phyloP scores from a whole-genome alignment of 2,797 vertebrate genomes.

The Gymnodraco acuticeps region DNA sequence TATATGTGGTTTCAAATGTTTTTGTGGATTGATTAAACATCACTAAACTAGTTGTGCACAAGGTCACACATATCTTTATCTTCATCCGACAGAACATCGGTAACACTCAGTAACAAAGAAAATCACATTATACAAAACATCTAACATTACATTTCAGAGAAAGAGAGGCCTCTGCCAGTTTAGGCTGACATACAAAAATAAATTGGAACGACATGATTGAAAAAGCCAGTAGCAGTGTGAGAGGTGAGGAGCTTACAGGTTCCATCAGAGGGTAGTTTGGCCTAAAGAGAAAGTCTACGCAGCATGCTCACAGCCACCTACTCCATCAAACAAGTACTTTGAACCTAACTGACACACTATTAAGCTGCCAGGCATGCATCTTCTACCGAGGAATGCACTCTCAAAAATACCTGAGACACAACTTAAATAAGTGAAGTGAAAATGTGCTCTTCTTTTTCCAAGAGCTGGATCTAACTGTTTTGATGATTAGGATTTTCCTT shows the following conservation, averaged over 20 bases:
- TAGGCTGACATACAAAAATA: conserved; percentile 3
- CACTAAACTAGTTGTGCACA: not conserved
- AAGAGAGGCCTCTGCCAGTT: not conserved
- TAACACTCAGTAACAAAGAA: not conserved
- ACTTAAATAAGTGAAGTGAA: conserved; percentile 54
- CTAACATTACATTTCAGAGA: not conserved
- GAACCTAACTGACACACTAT: conserved; percentile 68
- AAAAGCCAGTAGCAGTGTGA: conserved; percentile 1
- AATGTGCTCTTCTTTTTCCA: conserved; percentile 40
- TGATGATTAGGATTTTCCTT: conserved; percentile 13
- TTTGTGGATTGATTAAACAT: not conserved
- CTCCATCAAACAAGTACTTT: conserved; percentile 71
- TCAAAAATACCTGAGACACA: conserved; percentile 63
- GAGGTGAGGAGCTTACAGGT: conserved; percentile 20
- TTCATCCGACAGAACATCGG: not conserved
- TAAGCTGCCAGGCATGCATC: conserved; percentile 68
- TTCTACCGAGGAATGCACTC: conserved; percentile 69
- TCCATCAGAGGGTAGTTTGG: conserved; percentile 44
- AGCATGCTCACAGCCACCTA: conserved; percentile 64
- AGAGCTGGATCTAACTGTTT: conserved; percentile 30
- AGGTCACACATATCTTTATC: conserved; percentile 33
- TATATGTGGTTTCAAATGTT: not conserved
- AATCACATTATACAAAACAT: not conserved
- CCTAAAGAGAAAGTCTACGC: conserved; percentile 34
- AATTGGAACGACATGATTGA: not conserved